Percentiles rank a stretch among this genome's conserved stretches.
Conservation (phyloP, 1,140 invertebrate genomes). For the Papilio aristodemus region DNA sequence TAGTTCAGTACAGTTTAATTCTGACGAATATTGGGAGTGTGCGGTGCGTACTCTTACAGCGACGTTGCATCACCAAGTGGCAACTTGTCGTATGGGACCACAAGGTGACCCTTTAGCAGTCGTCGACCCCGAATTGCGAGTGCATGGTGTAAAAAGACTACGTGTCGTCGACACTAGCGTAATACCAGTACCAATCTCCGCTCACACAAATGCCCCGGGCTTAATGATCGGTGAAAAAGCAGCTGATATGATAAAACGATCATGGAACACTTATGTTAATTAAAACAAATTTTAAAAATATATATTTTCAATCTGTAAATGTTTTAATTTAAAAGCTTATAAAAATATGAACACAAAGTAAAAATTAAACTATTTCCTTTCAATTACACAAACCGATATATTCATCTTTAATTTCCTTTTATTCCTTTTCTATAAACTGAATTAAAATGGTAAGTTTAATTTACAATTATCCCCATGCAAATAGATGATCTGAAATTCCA, state of each 20-base stretch:
- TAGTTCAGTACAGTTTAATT: slow-evolving; percentile 61
- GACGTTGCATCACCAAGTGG: slow-evolving; percentile 82
- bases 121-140: slow-evolving; percentile 80
- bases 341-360: too few species aligned
- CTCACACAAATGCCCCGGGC: slow-evolving; percentile 79
- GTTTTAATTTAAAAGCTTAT: too few species aligned
- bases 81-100: slow-evolving; percentile 85
- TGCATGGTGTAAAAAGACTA: slow-evolving; percentile 77
- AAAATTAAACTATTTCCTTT: too few species aligned
- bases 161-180: slow-evolving; percentile 82
- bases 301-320: too few species aligned
- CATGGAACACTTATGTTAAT: slow-evolving; percentile 45
- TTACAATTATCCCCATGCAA: too few species aligned
- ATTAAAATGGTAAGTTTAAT: too few species aligned
- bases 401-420: too few species aligned
- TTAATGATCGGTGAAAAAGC: slow-evolving; percentile 81
- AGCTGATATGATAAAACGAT: slow-evolving; percentile 73
- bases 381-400: too few species aligned
- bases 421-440: too few species aligned
- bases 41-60: slow-evolving; percentile 76
- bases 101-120: slow-evolving; percentile 78
- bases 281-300: background rate
- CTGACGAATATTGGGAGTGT: slow-evolving; percentile 83
- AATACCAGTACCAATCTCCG: slow-evolving; percentile 79
- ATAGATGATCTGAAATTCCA: too few species aligned